Conservation (phyloP, 2,113 vertebrate genomes). For the Melozone crissalis region DNA sequence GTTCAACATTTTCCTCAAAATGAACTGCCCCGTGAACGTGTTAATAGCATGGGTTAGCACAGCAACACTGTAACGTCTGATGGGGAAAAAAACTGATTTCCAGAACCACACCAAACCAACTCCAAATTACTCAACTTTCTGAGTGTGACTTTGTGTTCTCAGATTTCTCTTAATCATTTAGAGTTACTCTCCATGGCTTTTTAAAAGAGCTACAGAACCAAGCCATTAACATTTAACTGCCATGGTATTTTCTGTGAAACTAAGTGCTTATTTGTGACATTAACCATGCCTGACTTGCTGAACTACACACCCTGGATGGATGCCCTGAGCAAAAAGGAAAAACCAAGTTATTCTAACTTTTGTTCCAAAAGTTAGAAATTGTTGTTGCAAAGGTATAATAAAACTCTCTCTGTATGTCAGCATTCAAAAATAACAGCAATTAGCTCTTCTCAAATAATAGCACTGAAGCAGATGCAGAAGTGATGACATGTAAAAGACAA, state of each 20-base stretch:
- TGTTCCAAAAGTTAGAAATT: neutral
- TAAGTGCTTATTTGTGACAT: neutral
- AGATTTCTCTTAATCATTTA: neutral
- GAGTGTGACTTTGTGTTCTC: neutral
- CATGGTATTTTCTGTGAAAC: neutral
- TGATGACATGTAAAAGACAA: neutral
- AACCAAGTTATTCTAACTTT: neutral
- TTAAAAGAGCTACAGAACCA: neutral
- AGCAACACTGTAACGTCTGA: neutral
- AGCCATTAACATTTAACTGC: neutral
- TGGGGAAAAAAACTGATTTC: neutral
- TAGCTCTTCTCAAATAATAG: neutral
- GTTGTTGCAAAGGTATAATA: neutral
- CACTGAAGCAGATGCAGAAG: neutral
- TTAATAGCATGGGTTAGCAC: constrained; percentile 46
- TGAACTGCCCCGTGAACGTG: neutral
- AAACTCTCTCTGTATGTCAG: neutral
- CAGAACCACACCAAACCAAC: constrained; percentile 24
- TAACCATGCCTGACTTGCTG: neutral
- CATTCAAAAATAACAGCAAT: neutral
- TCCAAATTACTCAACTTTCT: neutral
- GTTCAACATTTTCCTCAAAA: neutral
- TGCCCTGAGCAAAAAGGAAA: neutral
- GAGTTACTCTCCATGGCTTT: neutral
- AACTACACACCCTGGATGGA: neutral